Conservation (phyloP, 2,113 vertebrate species). For the Anguilla rostrata region DNA sequence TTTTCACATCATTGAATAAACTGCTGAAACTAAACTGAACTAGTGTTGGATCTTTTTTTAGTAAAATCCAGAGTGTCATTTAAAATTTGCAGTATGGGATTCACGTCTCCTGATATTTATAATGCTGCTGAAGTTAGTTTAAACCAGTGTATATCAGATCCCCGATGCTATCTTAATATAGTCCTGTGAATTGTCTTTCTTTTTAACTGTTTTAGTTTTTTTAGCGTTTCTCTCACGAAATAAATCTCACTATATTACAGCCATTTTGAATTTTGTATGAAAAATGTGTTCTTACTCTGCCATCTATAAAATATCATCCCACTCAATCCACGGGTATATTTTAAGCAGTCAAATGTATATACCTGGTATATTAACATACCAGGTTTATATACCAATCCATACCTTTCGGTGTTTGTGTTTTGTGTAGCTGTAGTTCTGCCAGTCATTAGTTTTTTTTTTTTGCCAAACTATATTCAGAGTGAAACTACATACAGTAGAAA, state of each 20-base stretch:
- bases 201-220: slow-evolving; percentile 71
- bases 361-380: too few species aligned
- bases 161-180: slow-evolving; percentile 79
- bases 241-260: slow-evolving; percentile 82
- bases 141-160: slow-evolving; percentile 76
- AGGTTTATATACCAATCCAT: slow-evolving; percentile 2
- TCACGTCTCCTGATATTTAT: slow-evolving; percentile 78
- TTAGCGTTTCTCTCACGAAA: slow-evolving; percentile 75
- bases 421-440: not conserved
- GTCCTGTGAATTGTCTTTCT: slow-evolving; percentile 57
- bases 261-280: slow-evolving; percentile 85
- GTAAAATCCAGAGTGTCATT: slow-evolving; percentile 80
- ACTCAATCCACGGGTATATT: slow-evolving; percentile 71
- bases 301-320: slow-evolving; percentile 75
- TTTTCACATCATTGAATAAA: slow-evolving; percentile 57
- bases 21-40: slow-evolving; percentile 63
- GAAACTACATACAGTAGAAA: slow-evolving; percentile 51
- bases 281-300: slow-evolving; percentile 73
- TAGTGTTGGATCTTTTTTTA: slow-evolving; percentile 67
- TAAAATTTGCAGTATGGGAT: slow-evolving; percentile 80
- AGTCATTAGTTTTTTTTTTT: slow-evolving; percentile 40
- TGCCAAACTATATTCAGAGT: slow-evolving; percentile 52
- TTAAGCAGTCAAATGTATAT: slow-evolving; percentile 68
- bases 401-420: not conserved
- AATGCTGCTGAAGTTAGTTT: slow-evolving; percentile 74